These are phyloP conservation scores for Chrysodeixis includens DNA, from an alignment of 2,888 invertebrate genomes.

Conservation along the genomic window DNA sequence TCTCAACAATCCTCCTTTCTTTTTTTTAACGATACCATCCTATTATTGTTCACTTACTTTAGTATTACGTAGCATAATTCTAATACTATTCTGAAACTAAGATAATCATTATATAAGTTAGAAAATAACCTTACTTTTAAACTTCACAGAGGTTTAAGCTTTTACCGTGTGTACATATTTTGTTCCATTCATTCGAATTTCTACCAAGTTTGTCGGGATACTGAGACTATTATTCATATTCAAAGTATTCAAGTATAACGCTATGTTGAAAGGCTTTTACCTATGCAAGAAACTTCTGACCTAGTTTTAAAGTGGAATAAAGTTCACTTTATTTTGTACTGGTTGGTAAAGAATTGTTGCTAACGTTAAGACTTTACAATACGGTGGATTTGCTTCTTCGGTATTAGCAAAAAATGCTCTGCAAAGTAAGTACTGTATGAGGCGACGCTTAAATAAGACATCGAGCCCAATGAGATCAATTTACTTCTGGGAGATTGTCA, in stretches of 20 bases:
- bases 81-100: too few species aligned
- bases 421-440: too few species aligned
- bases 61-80: too few species aligned
- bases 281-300: constrained; percentile 11
- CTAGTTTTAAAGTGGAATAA: constrained; percentile 9
- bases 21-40: too few species aligned
- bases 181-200: background rate
- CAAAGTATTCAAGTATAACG: constrained; percentile 8
- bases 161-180: background rate
- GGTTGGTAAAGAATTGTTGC: background rate
- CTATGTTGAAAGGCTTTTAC: constrained; percentile 24
- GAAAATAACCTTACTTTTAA: background rate
- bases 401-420: too few species aligned
- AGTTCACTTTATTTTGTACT: constrained; percentile 6
- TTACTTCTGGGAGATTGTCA: too few species aligned
- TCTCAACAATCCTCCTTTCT: too few species aligned
- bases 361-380: background rate
- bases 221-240: constrained; percentile 8
- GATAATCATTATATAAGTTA: background rate
- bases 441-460: too few species aligned
- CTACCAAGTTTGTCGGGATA: constrained; percentile 9
- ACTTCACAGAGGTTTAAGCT: background rate
- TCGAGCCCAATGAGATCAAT: too few species aligned
- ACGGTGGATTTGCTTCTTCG: background rate
- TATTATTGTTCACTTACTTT: too few species aligned